Evolutionary conservation across 2,797 vertebrate genomes (phyloP).

Genomic region (Selene dorsalis): DNA sequence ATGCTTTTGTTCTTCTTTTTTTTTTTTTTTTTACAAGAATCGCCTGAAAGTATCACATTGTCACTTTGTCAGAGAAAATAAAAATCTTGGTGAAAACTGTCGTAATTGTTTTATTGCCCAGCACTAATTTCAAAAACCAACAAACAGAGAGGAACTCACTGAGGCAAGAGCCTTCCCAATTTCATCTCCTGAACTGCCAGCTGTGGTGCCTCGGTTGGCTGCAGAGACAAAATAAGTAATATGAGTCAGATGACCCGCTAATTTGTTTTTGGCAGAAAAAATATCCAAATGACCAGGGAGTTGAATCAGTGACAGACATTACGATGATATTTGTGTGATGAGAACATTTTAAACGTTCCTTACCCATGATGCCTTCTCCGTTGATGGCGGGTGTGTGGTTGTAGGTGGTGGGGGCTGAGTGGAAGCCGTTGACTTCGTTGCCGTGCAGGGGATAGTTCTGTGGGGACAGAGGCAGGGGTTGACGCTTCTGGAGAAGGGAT

Average conservation of each 20-base stretch:
- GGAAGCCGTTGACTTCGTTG: slow-evolving; percentile 92
- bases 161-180: slow-evolving; percentile 99
- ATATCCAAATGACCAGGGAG: slow-evolving; percentile 18
- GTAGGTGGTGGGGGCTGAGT: slow-evolving; percentile 88
- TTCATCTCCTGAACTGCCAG: slow-evolving; percentile 96
- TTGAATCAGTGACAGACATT: slow-evolving; percentile 21
- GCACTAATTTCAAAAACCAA: slow-evolving; percentile 45
- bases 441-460: slow-evolving; percentile 95
- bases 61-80: slow-evolving; percentile 35
- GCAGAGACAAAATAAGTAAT: slow-evolving; percentile 60
- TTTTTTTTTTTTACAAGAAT: slow-evolving; percentile 18
- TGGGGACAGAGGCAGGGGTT: slow-evolving; percentile 76
- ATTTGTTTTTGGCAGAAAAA: slow-evolving; percentile 29
- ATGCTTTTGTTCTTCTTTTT: slow-evolving; percentile 11
- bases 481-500: slow-evolving; percentile 67
- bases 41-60: neutral
- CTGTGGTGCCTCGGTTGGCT: slow-evolving; percentile 92
- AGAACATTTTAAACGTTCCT: slow-evolving; percentile 4
- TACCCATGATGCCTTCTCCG: slow-evolving; percentile 93
- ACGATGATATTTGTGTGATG: slow-evolving; percentile 4
- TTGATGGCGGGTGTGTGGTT: slow-evolving; percentile 93
- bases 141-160: slow-evolving; percentile 84
- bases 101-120: slow-evolving; percentile 46
- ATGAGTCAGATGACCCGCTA: slow-evolving; percentile 54
- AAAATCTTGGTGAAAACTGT: slow-evolving; percentile 35